These are phyloP conservation scores for Agrochola lychnidis DNA, from an alignment of 2,888 invertebrate genomes.

Conservation along the genomic window DNA sequence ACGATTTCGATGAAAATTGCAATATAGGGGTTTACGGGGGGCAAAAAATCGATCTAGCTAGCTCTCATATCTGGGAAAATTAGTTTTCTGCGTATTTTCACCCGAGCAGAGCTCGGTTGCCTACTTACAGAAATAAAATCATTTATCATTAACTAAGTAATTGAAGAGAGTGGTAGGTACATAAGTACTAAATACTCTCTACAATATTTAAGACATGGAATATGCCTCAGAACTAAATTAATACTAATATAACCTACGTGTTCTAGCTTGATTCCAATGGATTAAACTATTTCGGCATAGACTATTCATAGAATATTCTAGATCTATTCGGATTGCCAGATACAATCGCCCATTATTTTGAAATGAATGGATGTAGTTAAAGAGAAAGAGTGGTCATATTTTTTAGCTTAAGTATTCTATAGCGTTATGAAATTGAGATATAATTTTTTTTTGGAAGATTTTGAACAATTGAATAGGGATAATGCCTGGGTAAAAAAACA, in stretches of 20 bases:
- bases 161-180: not conserved
- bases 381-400: not conserved
- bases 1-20: too few relatives aligned
- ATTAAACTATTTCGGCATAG: constrained; percentile 39
- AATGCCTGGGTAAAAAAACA: too few relatives aligned
- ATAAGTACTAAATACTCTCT: not conserved
- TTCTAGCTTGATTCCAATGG: constrained; percentile 14
- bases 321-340: constrained; percentile 21
- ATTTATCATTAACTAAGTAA: not conserved
- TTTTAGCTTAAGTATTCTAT: not conserved
- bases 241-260: constrained; percentile 42
- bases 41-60: too few relatives aligned
- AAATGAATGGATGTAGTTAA: constrained; percentile 7
- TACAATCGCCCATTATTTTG: constrained; percentile 24
- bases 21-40: too few relatives aligned
- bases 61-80: too few relatives aligned
- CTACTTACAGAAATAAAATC: too few relatives aligned
- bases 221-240: constrained; percentile 1
- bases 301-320: constrained; percentile 27
- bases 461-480: not conserved
- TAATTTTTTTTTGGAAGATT: not conserved
- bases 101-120: too few relatives aligned
- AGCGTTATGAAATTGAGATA: not conserved
- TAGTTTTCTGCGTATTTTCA: too few relatives aligned
- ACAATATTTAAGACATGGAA: not conserved